Conservation (phyloP, 2,797 vertebrate genomes). For the Enteromius radiatus region DNA sequence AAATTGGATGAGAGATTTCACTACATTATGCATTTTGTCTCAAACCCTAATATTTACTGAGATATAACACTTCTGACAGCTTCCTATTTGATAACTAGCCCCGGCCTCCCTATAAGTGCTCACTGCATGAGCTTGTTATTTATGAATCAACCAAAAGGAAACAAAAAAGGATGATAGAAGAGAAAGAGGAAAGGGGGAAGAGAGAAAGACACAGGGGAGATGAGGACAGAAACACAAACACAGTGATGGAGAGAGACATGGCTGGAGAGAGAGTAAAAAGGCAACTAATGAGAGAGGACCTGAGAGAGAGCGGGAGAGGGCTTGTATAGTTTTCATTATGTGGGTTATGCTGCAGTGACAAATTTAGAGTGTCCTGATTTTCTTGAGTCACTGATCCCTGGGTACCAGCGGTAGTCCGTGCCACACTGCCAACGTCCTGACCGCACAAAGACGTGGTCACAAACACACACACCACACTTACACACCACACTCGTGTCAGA, state of each 20-base stretch:
- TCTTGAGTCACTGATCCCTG: conserved; percentile 78
- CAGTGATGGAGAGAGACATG: conserved; percentile 28
- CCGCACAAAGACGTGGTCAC: conserved; percentile 62
- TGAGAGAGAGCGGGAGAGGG: conserved; percentile 49
- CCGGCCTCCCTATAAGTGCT: neutral
- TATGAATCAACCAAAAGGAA: conserved; percentile 13
- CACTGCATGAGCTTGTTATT: conserved; percentile 1
- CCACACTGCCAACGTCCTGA: conserved; percentile 66
- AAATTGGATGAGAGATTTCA: neutral
- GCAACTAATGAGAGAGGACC: conserved; percentile 21
- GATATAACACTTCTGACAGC: neutral
- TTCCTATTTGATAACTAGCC: conserved; percentile 13
- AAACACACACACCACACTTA: conserved; percentile 54
- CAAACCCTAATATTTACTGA: neutral
- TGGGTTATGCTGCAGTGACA: conserved; percentile 85
- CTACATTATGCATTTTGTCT: neutral
- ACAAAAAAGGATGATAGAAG: conserved; percentile 41
- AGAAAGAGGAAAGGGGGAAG: conserved; percentile 37
- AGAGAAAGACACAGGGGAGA: conserved; percentile 42
- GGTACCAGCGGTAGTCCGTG: conserved; percentile 71
- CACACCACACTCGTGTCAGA: conserved; percentile 53
- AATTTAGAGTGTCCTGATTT: conserved; percentile 87
- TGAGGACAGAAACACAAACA: conserved; percentile 3
- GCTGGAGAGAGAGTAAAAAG: conserved; percentile 25
- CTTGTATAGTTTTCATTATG: conserved; percentile 78